Base-by-base conservation (phyloP, 2,113 vertebrate genomes). In the Macaca fascicularis region DNA sequence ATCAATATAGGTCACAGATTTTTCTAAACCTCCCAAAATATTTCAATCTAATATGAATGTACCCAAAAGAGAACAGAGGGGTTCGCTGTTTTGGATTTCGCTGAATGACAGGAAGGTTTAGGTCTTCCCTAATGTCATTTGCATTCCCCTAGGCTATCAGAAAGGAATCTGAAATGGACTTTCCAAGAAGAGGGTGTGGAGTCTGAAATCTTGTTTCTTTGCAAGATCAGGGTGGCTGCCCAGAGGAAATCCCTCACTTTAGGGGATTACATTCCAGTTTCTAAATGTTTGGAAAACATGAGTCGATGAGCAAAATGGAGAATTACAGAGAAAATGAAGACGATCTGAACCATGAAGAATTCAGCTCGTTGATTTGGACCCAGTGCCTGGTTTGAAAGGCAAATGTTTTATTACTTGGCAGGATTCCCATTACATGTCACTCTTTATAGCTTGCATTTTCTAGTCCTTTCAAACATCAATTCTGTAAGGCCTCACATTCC, bases 381-480 rank as follows among this genome's bases (percentile, higher is more conserved):
- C 78, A 59, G 74, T 94, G 96, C 97, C 91, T 96, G 61, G 52
- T 86, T 97, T 95, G 55, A 95, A 97, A 97, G 94, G 87, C 80
- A 93, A 93, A 89, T 97, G 82, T 91, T 97, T 98, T 98, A 97
- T 97, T 96, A 89, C 74, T 96, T 98, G 97, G 98, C 97, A 75
- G 50, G 79, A 91, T 89, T 96, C 94, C 97, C 78, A 89, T 40
- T 59, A 89, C 78, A 23, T 97, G 96, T 98, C 97, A 96, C 43
- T 97, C 78, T 83, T 89, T 90, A 95, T n/a, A 86, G 86, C 78
- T 81, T 96, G 86, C 69, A 89, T 94, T 97, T 97, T 90, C 95
- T 97, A 94, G 89, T 84, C 43, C 69, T 96, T 97, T 93, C 89
- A 64, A 79, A 95, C 82, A 94, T 70, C 14, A 45, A 45, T 93